Conservation (phyloP, 2,113 vertebrate species). For the Struthidea cinerea region DNA sequence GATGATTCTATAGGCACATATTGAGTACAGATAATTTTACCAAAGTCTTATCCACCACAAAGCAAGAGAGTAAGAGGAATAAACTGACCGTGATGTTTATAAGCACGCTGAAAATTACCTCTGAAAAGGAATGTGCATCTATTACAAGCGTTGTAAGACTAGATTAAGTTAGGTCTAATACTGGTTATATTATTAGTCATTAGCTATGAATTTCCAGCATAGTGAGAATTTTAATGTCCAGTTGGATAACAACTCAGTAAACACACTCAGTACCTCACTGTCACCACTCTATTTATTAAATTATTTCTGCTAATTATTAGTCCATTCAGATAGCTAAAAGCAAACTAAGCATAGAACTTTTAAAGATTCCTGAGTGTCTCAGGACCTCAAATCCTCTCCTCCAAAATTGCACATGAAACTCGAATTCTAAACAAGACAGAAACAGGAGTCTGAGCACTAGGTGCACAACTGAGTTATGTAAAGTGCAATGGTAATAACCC, state of each 20-base stretch:
- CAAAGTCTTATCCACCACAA: neutral
- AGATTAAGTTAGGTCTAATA: neutral
- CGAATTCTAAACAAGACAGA: neutral
- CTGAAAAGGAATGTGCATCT: neutral
- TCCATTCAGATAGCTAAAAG: neutral
- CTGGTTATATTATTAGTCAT: neutral
- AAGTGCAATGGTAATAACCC: neutral
- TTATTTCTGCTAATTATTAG: neutral
- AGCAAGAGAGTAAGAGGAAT: neutral
- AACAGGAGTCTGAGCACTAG: neutral
- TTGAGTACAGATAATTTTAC: constrained; percentile 30
- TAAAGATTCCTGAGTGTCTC: neutral
- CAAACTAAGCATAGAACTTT: neutral
- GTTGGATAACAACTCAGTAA: neutral
- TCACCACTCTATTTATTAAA: neutral
- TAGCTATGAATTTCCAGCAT: neutral
- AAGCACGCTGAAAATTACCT: constrained; percentile 11
- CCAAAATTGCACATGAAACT: neutral
- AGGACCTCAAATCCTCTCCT: neutral
- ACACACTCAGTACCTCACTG: neutral
- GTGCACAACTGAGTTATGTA: accelerated
- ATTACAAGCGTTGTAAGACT: neutral
- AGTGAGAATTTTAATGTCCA: neutral
- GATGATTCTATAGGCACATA: constrained; percentile 26
- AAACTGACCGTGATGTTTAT: neutral